These are phyloP conservation scores for Apostichopus leukothele DNA, from an alignment of 53 echinoderm and acorn worm species.

Conservation along the genomic window DNA sequence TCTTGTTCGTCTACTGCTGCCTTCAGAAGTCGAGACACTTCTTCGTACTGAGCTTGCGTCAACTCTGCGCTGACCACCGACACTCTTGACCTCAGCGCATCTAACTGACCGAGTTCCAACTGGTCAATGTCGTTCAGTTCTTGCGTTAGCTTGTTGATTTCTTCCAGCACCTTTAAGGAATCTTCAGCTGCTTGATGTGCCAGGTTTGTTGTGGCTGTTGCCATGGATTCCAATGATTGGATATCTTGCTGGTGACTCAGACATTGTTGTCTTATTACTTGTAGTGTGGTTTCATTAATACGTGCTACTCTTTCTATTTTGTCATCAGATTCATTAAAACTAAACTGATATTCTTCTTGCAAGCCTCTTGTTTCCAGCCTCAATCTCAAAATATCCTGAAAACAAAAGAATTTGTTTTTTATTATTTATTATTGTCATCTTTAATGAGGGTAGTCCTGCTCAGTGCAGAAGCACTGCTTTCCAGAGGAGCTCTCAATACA, in stretches of 20 bases:
- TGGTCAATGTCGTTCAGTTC: slow-evolving; percentile 55
- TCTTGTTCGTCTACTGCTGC: slow-evolving; percentile 65
- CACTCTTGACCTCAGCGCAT: slow-evolving; percentile 54
- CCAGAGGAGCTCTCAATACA: too few relatives aligned
- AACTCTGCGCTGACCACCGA: slow-evolving; percentile 51
- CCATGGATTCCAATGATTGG: slow-evolving; percentile 1
- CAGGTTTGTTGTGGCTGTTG: background rate
- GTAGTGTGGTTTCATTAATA: slow-evolving; percentile 58
- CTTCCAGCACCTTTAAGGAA: slow-evolving; percentile 13
- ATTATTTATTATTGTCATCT: too few relatives aligned
- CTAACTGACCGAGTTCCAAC: slow-evolving; percentile 60
- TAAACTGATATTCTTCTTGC: slow-evolving; percentile 44
- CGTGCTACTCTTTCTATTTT: slow-evolving; percentile 49
- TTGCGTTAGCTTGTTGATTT: slow-evolving; percentile 32
- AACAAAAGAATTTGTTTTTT: background rate
- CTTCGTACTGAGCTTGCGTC: slow-evolving; percentile 60
- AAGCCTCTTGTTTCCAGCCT: slow-evolving; percentile 57
- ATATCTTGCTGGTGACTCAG: slow-evolving; percentile 54
- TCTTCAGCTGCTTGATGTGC: slow-evolving; percentile 48
- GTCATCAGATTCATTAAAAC: slow-evolving; percentile 56
- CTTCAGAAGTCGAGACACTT: slow-evolving; percentile 48
- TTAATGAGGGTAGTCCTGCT: too few relatives aligned
- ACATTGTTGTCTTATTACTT: slow-evolving; percentile 58
- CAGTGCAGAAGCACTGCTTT: too few relatives aligned
- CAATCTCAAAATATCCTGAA: slow-evolving; percentile 60